A percentile compares a stretch with the other conserved stretches of the same genome.
Conservation (phyloP, 2,888 invertebrate genomes). For the Druceiella hillmani region DNA sequence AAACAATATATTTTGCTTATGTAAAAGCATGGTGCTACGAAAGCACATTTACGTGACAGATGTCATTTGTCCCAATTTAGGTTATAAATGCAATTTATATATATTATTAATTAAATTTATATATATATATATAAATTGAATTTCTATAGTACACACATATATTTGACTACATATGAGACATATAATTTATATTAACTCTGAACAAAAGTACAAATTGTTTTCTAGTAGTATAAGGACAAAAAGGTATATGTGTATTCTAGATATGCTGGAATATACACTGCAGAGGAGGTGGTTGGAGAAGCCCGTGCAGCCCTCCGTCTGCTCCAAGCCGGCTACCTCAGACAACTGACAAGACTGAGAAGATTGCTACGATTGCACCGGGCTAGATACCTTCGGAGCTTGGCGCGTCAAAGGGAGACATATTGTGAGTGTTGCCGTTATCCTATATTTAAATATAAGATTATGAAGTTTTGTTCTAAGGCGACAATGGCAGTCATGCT, state of each 20-base stretch:
- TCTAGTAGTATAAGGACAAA: too few relatives aligned
- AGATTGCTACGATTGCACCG: slow-evolving; percentile 66
- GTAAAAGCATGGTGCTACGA: too few relatives aligned
- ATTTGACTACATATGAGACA: too few relatives aligned
- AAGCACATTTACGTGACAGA: too few relatives aligned
- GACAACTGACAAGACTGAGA: slow-evolving; percentile 74
- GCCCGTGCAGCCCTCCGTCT: slow-evolving; percentile 69
- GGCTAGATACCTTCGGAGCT: slow-evolving; percentile 63
- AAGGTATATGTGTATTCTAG: too few relatives aligned
- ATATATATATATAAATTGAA: too few relatives aligned
- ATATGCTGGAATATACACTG: slow-evolving; percentile 83
- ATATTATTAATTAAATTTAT: too few relatives aligned
- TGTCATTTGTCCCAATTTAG: too few relatives aligned
- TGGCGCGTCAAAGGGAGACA: slow-evolving; percentile 75
- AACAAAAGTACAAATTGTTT: slow-evolving; percentile 21
- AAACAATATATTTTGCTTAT: too few relatives aligned
- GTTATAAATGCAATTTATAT: too few relatives aligned
- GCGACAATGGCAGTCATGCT: not conserved
- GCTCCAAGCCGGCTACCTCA: slow-evolving; percentile 75
- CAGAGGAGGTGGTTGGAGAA: slow-evolving; percentile 78
- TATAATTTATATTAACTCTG: too few relatives aligned
- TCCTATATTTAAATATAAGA: not conserved
- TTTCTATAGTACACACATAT: too few relatives aligned
- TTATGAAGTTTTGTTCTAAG: not conserved
- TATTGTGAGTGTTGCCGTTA: slow-evolving; percentile 53